These are phyloP conservation scores for Sisor rabdophorus DNA, from an alignment of 2,113 vertebrate species.

Conservation along the genomic window DNA sequence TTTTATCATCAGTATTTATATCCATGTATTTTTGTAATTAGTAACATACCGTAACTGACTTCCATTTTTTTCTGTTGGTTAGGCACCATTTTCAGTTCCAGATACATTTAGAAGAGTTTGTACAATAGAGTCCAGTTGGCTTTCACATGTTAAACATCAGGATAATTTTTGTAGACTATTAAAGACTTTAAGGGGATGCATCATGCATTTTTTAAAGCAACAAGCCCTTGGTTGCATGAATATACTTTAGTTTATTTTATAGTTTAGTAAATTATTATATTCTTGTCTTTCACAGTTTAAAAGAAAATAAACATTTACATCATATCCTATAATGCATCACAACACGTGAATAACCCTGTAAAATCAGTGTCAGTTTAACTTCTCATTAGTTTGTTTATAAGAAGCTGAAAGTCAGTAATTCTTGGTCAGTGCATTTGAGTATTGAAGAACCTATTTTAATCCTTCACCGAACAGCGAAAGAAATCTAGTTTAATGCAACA, in stretches of 20 bases:
- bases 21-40: background rate
- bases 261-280: background rate
- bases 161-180: background rate
- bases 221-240: background rate
- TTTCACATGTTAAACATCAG: background rate
- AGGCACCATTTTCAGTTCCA: background rate
- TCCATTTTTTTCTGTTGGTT: background rate
- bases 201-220: background rate
- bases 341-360: background rate
- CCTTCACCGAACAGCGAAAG: constrained; percentile 13
- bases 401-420: background rate
- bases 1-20: background rate
- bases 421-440: constrained; percentile 1
- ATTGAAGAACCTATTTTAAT: constrained; percentile 10
- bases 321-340: background rate
- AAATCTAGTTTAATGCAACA: constrained; percentile 26
- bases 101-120: background rate
- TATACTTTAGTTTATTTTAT: background rate
- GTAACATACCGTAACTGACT: background rate
- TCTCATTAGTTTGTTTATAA: constrained; percentile 15
- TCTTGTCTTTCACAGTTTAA: background rate
- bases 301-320: background rate
- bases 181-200: background rate
- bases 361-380: constrained; percentile 20
- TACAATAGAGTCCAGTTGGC: no score